phyloP scores from a whole-genome alignment of 2,113 vertebrate genomes.

The Terrapene triunguis region DNA sequence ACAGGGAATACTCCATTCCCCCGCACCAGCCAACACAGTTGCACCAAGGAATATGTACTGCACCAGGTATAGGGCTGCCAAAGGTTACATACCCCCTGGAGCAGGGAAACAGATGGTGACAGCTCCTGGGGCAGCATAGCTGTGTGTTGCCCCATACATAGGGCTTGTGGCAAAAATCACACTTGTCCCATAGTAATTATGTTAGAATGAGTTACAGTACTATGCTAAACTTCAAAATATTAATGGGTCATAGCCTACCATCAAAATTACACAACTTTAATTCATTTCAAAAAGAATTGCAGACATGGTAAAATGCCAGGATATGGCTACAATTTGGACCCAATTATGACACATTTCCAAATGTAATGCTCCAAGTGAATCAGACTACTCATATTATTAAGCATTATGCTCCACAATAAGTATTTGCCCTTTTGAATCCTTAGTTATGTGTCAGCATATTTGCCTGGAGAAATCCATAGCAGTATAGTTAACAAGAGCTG shows the following conservation, averaged over 20 bases:
- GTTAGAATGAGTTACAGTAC: neutral
- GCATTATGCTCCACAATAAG: constrained; percentile 35
- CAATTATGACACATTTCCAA: constrained; percentile 45
- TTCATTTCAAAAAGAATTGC: neutral
- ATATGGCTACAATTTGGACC: constrained; percentile 13
- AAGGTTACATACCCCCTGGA: fast-evolving
- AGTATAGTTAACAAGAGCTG: neutral
- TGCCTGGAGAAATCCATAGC: constrained; percentile 25
- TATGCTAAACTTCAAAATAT: neutral
- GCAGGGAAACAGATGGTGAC: neutral
- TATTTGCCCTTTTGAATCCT: constrained; percentile 31
- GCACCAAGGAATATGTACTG: neutral
- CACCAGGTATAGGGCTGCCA: no score
- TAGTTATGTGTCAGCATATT: constrained; percentile 1
- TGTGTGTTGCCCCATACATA: neutral
- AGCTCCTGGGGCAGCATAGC: neutral
- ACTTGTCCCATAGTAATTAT: neutral
- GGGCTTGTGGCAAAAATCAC: neutral
- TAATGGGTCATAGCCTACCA: neutral
- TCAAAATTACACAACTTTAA: fast-evolving
- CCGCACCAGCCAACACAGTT: neutral
- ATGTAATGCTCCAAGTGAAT: neutral
- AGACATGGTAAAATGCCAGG: neutral
- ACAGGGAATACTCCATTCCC: fast-evolving
- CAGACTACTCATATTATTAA: constrained; percentile 1